These are phyloP conservation scores for Leptopterna dolabrata DNA, from an alignment of 2,888 invertebrate genomes.

Conservation along the genomic window DNA sequence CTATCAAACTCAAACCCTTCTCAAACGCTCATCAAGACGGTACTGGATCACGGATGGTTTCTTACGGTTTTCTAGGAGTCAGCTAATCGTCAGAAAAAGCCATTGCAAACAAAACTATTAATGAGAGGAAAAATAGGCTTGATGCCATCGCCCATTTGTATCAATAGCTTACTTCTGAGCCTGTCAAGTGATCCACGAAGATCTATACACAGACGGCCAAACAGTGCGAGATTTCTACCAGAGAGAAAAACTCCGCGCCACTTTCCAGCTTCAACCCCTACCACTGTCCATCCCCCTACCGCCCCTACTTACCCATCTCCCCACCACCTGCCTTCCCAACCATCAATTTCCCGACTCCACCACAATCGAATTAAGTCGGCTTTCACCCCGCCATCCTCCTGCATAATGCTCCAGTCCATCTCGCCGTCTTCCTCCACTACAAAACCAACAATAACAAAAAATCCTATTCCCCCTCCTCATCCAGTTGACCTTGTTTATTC, in stretches of 20 bases:
- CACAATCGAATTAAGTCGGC: conserved; percentile 7
- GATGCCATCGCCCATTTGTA: too few relatives aligned
- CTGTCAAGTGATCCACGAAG: not conserved
- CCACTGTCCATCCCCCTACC: not conserved
- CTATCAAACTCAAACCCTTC: too few relatives aligned
- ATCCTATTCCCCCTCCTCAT: not conserved
- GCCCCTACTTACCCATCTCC: not conserved
- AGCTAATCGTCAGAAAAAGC: too few relatives aligned
- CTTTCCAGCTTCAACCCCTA: not conserved
- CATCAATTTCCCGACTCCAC: not conserved
- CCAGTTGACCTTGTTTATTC: not conserved
- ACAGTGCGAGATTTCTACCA: not conserved
- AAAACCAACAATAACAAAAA: not conserved
- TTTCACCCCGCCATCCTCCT: not conserved
- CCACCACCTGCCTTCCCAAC: not conserved
- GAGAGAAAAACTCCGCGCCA: not conserved
- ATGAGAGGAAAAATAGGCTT: too few relatives aligned
- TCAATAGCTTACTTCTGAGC: not conserved
- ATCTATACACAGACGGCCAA: not conserved
- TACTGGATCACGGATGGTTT: too few relatives aligned
- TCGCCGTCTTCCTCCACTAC: not conserved
- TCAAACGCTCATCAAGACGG: too few relatives aligned
- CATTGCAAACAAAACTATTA: too few relatives aligned
- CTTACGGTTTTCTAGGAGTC: too few relatives aligned
- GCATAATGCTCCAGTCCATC: not conserved